These are phyloP conservation scores for Chymomyza costata DNA, from an alignment of 1,140 invertebrate genomes.

Conservation along the genomic window DNA sequence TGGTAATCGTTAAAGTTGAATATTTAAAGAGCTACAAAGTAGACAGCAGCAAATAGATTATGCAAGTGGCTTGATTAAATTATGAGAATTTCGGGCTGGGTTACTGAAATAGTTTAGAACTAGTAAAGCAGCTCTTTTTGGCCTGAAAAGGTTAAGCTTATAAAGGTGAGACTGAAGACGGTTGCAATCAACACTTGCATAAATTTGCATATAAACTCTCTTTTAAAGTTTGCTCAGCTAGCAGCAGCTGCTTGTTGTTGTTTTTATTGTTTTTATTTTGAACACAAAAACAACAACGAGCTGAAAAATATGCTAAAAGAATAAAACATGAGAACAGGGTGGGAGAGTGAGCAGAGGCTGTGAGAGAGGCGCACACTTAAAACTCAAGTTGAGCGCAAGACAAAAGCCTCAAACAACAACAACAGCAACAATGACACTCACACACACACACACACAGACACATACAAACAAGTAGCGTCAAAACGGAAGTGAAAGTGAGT, in stretches of 20 bases:
- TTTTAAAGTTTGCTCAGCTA: neutral
- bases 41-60: constrained; percentile 51
- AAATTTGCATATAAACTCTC: constrained; percentile 69
- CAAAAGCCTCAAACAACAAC: constrained; percentile 20
- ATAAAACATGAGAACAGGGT: constrained; percentile 70
- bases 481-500: constrained; percentile 9
- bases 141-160: too few species aligned
- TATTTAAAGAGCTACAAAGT: constrained; percentile 36
- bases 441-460: too few species aligned
- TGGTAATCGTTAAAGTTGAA: constrained; percentile 36
- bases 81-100: constrained; percentile 9
- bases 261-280: constrained; percentile 43
- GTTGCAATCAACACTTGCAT: constrained; percentile 68
- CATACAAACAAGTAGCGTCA: too few species aligned
- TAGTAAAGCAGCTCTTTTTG: neutral
- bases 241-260: constrained; percentile 3
- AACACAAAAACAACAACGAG: constrained; percentile 30
- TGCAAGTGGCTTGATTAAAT: constrained; percentile 28
- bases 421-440: constrained; percentile 3
- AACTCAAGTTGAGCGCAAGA: constrained; percentile 44
- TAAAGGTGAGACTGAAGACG: too few species aligned
- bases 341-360: constrained; percentile 5
- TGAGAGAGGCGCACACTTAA: too few species aligned
- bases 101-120: too few species aligned
- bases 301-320: constrained; percentile 46